phyloP scores from a whole-genome alignment of 2,113 vertebrate species.

The Guaruba guarouba region DNA sequence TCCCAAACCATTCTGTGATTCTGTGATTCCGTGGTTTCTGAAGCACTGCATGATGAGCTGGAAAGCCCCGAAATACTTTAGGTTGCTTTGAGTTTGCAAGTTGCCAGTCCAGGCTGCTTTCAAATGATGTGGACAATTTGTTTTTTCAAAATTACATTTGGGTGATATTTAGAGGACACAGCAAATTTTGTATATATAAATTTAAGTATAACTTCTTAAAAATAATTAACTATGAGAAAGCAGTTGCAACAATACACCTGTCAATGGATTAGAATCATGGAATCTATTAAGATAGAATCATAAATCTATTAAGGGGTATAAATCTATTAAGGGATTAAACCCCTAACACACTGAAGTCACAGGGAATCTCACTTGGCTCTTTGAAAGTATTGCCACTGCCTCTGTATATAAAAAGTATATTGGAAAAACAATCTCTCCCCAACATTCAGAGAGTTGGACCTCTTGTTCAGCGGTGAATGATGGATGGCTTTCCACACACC shows the following conservation, averaged over 20 bases:
- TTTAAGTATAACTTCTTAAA: neutral
- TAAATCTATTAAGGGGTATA: neutral
- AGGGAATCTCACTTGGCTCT: neutral
- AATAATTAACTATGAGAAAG: neutral
- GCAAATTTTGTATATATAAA: neutral
- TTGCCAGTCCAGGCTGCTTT: neutral
- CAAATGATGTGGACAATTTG: neutral
- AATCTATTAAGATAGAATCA: neutral
- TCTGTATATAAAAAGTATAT: neutral
- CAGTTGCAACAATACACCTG: neutral
- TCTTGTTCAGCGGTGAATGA: rapidly evolving
- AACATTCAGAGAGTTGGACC: neutral
- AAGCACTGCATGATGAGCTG: neutral
- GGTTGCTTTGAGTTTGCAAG: neutral
- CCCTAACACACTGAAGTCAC: neutral
- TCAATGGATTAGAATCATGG: neutral
- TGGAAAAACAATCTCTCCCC: neutral
- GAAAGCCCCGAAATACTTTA: neutral
- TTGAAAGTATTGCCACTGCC: neutral
- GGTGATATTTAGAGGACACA: neutral
- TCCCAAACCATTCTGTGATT: neutral
- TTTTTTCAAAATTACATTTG: neutral
- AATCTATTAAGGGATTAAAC: neutral
- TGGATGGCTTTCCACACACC: neutral
- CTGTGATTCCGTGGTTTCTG: neutral